phyloP scores from a whole-genome alignment of 1,140 invertebrate genomes.

The Bombus confusus region DNA sequence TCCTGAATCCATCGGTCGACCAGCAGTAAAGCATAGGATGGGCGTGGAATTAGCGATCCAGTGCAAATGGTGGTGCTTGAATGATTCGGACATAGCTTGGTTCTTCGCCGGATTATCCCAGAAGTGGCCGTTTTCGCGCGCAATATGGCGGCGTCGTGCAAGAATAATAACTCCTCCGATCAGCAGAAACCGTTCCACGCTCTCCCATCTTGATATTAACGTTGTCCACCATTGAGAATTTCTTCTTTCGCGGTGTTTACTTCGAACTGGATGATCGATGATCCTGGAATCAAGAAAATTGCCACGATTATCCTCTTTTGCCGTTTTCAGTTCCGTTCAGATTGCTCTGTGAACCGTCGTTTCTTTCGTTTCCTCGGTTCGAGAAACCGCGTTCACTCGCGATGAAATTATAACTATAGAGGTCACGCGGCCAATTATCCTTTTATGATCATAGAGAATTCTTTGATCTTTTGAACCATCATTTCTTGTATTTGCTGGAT shows the following conservation, averaged over 20 bases:
- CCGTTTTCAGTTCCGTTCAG: neutral
- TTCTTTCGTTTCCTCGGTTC: neutral
- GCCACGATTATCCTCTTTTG: neutral
- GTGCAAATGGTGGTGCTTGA: slow-evolving; percentile 72
- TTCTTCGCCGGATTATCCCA: slow-evolving; percentile 65
- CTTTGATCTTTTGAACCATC: too few relatives aligned
- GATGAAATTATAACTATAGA: neutral
- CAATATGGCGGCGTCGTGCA: slow-evolving; percentile 16
- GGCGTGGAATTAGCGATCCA: slow-evolving; percentile 71
- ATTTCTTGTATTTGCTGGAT: too few relatives aligned
- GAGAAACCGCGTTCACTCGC: neutral
- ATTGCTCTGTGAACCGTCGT: neutral
- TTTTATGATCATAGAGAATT: neutral
- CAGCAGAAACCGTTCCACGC: neutral
- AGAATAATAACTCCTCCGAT: neutral
- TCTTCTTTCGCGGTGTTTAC: neutral
- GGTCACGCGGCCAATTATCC: neutral
- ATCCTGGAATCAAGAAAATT: slow-evolving; percentile 19
- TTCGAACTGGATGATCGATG: slow-evolving; percentile 21
- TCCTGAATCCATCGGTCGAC: slow-evolving; percentile 12
- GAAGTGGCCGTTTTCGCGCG: slow-evolving; percentile 48
- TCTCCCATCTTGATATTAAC: neutral
- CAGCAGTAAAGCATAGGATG: slow-evolving; percentile 68
- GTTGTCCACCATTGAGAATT: neutral
- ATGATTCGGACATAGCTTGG: slow-evolving; percentile 50